Evolutionary conservation across 2,888 invertebrate species (phyloP), one percentile per base, ranked within the genome.

Genomic region (Xanthorhoe spadicearia): DNA sequence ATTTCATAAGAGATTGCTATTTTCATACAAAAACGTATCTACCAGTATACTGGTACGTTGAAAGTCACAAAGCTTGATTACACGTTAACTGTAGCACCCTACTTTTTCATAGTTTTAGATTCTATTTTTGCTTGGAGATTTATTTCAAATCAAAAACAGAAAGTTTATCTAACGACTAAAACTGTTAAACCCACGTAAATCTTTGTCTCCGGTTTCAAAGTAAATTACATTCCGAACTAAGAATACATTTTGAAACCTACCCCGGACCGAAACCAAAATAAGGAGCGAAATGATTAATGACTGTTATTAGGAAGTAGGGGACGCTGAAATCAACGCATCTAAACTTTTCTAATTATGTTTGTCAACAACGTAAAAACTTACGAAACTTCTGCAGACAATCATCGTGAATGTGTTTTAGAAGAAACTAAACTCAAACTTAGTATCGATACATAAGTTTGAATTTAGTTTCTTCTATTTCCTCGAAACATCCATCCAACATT

Each of bases 281-380:
- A 76, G 74, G 74, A 74, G 78, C 77, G 73, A 72, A 64, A 69
- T 85, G 85, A 85, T 85, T 84, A 83, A 86, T 85, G 81, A 69
- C 76, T 78, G 81, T 82, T 85, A 82, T 82, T 81, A 83, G 72
- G 55, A 71, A 70, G 64, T 70, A 74, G 77, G 68, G 75, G 74
- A 69, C 72, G 66, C 53, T 65, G 57, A 70, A 73, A 65, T 70
- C 61, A 62, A 66, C 63, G 60, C 63, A 56, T 67, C 52, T 49
- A 49, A 67, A 68, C 64, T 63, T 67, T 60, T 32, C 49, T 62
- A 62, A 66, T 62, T 62, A 59, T 59, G 59, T 63, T 63, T 32
- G 60, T 56, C 67, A 63, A 67, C 55, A 63, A 60, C 59, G 49
- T 52, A 55, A 67, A 63, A 51, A 53, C 54, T 54, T 28, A 51